A percentile compares a stretch with the other conserved stretches of the same genome.
These are phyloP conservation scores for Frankliniella fusca DNA, from an alignment of 2,888 invertebrate species.

Conservation along the genomic window DNA sequence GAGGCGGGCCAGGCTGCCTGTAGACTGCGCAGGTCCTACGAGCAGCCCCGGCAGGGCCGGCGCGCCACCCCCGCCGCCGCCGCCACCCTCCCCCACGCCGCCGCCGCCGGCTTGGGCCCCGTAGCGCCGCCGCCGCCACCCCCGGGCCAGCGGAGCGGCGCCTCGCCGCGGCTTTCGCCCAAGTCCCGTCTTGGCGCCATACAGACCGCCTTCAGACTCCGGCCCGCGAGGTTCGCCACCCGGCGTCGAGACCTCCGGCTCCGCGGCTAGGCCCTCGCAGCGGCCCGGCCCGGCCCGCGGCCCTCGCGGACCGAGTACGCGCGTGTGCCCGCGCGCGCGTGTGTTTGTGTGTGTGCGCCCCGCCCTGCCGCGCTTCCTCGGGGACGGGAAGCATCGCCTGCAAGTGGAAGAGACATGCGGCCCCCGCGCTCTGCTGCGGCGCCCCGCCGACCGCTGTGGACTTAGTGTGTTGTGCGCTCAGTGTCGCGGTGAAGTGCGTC, in stretches of 20 bases:
- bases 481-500: no score
- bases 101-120: background rate
- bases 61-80: background rate
- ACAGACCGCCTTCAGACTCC: constrained; percentile 15
- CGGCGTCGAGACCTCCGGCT: no score
- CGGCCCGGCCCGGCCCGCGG: background rate
- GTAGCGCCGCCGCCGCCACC: background rate
- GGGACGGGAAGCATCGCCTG: background rate
- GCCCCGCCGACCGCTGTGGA: background rate
- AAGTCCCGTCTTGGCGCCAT: background rate
- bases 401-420: no score
- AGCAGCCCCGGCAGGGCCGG: no score
- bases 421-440: background rate
- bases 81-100: background rate
- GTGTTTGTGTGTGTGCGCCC: background rate
- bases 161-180: background rate
- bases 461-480: background rate
- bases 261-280: no score
- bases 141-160: background rate
- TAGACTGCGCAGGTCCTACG: background rate
- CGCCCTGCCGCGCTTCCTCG: background rate
- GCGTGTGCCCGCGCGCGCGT: background rate
- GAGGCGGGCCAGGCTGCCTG: background rate
- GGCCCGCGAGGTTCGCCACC: background rate
- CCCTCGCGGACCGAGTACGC: background rate